These are phyloP conservation scores for Cybosia mesomella DNA, from an alignment of 2,888 invertebrate genomes.

Conservation along the genomic window DNA sequence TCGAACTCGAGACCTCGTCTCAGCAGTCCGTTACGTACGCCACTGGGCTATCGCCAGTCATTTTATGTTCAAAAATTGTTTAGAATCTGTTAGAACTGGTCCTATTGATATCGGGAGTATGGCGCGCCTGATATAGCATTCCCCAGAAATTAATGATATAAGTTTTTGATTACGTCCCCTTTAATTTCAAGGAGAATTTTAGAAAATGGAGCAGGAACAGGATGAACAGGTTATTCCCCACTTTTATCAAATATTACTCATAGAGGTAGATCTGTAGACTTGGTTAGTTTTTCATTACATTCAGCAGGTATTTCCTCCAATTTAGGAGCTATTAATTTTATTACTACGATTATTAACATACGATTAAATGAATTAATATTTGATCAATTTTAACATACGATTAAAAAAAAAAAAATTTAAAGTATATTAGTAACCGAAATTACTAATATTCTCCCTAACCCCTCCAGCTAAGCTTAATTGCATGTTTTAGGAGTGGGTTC, in stretches of 20 bases:
- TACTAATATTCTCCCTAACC: no score
- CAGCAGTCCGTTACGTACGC: no score
- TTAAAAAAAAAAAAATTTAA: no score
- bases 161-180: slow-evolving; percentile 93
- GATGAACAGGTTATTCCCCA: slow-evolving; percentile 93
- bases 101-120: no score
- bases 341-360: slow-evolving; percentile 92
- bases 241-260: slow-evolving; percentile 89
- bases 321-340: slow-evolving; percentile 93
- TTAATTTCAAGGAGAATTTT: slow-evolving; percentile 88
- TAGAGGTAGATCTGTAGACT: slow-evolving; percentile 90
- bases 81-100: no score
- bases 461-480: no score
- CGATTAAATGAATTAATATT: slow-evolving; percentile 87
- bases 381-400: no score
- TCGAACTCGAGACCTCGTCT: no score
- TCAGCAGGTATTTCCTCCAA: slow-evolving; percentile 91
- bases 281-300: slow-evolving; percentile 92
- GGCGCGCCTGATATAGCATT: slow-evolving; percentile 94
- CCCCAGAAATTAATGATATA: slow-evolving; percentile 94
- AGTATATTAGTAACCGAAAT: no score
- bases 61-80: no score
- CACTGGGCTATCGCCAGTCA: no score
- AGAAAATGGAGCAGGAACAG: slow-evolving; percentile 91
- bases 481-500: no score